phyloP scores from a whole-genome alignment of 1,140 invertebrate species.

The Leptopilina boulardi region DNA sequence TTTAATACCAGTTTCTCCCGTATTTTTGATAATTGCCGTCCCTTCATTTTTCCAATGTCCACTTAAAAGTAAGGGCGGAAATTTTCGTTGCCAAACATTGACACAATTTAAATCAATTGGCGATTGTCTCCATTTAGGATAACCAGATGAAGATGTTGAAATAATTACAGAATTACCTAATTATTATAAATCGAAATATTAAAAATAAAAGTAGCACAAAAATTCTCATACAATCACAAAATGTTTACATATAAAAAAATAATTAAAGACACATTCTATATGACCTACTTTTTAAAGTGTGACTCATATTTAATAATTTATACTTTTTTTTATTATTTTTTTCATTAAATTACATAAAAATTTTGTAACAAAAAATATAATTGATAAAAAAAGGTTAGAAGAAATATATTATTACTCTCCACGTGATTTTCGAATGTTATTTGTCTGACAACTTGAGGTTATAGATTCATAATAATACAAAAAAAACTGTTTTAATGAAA shows the following conservation, averaged over 20 bases:
- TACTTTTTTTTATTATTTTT: neutral
- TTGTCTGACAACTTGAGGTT: slow-evolving; percentile 25
- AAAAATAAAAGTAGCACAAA: neutral
- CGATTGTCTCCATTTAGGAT: slow-evolving; percentile 63
- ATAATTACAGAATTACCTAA: neutral
- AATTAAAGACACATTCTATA: neutral
- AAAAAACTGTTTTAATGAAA: neutral
- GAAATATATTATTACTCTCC: neutral
- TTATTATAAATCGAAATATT: neutral
- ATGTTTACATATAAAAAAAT: neutral
- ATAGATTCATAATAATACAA: neutral
- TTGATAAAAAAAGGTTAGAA: neutral
- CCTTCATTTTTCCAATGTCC: slow-evolving; percentile 54
- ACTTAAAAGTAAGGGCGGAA: slow-evolving; percentile 52
- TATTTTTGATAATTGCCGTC: slow-evolving; percentile 67
- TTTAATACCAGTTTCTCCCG: slow-evolving; percentile 69
- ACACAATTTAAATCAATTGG: slow-evolving; percentile 54
- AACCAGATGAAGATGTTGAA: slow-evolving; percentile 57
- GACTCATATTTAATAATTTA: neutral
- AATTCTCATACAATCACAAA: neutral
- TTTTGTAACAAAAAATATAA: neutral
- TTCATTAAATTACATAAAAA: neutral
- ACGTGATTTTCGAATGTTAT: slow-evolving; percentile 13
- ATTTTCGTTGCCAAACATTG: slow-evolving; percentile 50
- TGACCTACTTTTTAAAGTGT: neutral